Conservation (phyloP, 2,113 vertebrate genomes). For the Etheostoma spectabile region DNA sequence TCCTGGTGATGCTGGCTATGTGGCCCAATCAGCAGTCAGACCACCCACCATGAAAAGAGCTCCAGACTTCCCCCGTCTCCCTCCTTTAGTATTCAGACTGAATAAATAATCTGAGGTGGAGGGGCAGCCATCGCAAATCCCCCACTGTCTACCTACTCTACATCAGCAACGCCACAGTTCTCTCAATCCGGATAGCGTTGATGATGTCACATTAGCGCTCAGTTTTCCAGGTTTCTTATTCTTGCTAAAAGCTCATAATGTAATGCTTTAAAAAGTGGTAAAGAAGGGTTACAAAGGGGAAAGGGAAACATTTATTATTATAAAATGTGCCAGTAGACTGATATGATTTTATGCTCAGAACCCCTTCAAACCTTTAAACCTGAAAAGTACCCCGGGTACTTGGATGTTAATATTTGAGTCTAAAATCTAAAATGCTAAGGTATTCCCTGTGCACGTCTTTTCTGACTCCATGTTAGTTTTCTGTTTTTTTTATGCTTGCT, state of each 20-base stretch:
- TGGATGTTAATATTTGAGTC: background rate
- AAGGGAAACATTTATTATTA: background rate
- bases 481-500: too few relatives aligned
- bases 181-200: background rate
- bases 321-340: background rate
- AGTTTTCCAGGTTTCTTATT: background rate
- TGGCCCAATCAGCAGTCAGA: conserved; percentile 35
- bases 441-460: background rate
- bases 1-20: background rate
- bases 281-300: background rate
- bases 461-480: background rate
- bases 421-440: background rate
- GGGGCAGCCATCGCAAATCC: conserved; percentile 34
- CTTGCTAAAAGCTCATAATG: background rate
- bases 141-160: conserved; percentile 1
- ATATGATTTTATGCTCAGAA: background rate
- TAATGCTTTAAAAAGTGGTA: background rate
- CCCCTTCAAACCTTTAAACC: background rate
- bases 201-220: background rate
- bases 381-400: too few relatives aligned
- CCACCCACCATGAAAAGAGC: conserved; percentile 35
- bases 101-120: conserved; percentile 58
- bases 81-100: conserved; percentile 22
- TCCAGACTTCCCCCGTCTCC: conserved; percentile 39
- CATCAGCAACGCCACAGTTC: conserved; percentile 1